Conservation (phyloP, 1,140 invertebrate species). For the Trichonephila clavata region DNA sequence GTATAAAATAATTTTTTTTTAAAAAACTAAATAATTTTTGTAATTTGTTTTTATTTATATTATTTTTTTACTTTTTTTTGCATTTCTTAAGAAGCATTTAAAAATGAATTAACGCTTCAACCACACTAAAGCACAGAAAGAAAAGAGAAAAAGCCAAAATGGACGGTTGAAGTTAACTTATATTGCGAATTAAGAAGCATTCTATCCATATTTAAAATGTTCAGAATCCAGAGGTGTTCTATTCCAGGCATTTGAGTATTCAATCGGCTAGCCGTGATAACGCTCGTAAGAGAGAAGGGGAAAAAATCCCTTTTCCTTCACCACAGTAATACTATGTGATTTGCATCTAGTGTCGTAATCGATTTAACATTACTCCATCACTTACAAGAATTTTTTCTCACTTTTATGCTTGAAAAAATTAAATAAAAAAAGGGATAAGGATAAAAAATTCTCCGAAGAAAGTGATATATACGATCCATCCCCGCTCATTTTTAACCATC, state of each 20-base stretch:
- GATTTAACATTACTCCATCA: conserved; percentile 59
- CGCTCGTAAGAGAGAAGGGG: not conserved
- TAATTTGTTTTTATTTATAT: too few species aligned
- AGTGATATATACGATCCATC: conserved; percentile 4
- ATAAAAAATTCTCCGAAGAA: not conserved
- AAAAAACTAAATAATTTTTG: too few species aligned
- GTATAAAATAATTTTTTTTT: too few species aligned
- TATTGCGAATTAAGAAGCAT: not conserved
- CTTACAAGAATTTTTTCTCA: conserved; percentile 24
- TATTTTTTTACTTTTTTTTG: too few species aligned
- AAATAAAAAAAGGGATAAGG: not conserved
- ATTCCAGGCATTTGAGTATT: not conserved
- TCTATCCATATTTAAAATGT: not conserved
- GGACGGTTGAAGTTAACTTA: not conserved
- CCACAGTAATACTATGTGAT: conserved; percentile 51
- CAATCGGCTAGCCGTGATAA: not conserved
- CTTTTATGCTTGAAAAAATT: not conserved
- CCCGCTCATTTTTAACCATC: not conserved
- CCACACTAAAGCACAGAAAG: too few species aligned
- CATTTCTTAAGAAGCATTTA: too few species aligned
- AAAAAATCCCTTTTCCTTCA: conserved; percentile 24
- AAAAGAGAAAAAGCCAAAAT: too few species aligned
- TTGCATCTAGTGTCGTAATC: conserved; percentile 45
- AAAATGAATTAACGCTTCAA: too few species aligned
- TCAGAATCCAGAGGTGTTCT: not conserved